Base-by-base conservation (phyloP, 2,797 vertebrate genomes). In the Phataginus tetradactyla region DNA sequence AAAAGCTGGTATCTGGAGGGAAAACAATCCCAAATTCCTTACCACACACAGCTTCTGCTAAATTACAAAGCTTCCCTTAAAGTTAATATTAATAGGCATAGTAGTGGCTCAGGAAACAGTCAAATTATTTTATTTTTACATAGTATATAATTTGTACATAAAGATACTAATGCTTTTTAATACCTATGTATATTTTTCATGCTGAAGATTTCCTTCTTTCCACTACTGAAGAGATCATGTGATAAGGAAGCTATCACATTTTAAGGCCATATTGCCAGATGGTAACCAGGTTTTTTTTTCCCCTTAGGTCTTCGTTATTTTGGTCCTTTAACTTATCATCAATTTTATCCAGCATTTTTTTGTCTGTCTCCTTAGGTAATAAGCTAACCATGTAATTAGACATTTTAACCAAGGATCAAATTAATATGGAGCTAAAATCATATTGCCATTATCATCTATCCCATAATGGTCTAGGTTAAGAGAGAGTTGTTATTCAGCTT, bases 371-470 rank as follows among this genome's bases (percentile, higher is more conserved):
- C 27, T 53, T 85, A 85, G 13, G n/a, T 45, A 66, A 71, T 66
- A 90, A 57, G 7, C 69, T 81, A 94, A 75, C 59, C 78, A 69
- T 32, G 89, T 80, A 94, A 87, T 37, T 12, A 77, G 32, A 23
- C 34, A 72, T 91, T 72, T 91, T 78, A 74, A 59, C 42, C 20
- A 91, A 86, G 15, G 57, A 53, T 97, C 68, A 97, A 89, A 94
- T 94, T 97, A 75, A 96, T 66, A 81, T 63, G 32, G 59, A 88
- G 63, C 20, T 90, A 94, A 93, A 97, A 97, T 90, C 61, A 92
- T 92, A 96, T 96, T 89, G 61, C 64, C 23, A 63, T 13, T 45
- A 85, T 95, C 90, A 51, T 80, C 89, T 57, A 97, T 96, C 92
- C 79, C 84, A 49, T 78, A 83, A 12, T 14, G 14, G 12, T 63